Conservation (phyloP, 2,888 invertebrate species). For the Zootermopsis nevadensis region DNA sequence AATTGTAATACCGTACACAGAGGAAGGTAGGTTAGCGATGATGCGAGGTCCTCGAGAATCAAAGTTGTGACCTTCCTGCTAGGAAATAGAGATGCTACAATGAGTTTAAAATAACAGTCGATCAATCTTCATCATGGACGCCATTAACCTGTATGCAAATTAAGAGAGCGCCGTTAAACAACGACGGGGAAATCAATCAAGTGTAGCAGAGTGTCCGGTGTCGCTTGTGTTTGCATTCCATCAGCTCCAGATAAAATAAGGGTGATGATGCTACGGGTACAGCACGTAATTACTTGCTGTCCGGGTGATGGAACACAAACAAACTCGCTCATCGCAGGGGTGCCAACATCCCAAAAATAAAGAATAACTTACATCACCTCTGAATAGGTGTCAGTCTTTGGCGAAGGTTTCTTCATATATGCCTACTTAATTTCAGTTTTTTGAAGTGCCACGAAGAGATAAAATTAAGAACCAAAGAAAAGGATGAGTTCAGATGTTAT, state of each 20-base stretch:
- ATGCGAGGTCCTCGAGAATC: not conserved
- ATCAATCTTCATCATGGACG: slow-evolving; percentile 27
- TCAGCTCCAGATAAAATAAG: slow-evolving; percentile 29
- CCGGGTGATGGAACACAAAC: slow-evolving; percentile 39
- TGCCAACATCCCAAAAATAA: slow-evolving; percentile 3
- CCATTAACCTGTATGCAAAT: slow-evolving; percentile 9
- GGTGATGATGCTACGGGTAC: not conserved
- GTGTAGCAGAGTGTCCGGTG: slow-evolving; percentile 10
- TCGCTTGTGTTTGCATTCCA: slow-evolving; percentile 38
- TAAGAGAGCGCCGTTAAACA: slow-evolving; percentile 10
- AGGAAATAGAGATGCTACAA: not conserved
- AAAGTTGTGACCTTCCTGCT: not conserved
- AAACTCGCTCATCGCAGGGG: slow-evolving; percentile 17
- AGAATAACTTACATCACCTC: not conserved
- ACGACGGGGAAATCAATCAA: slow-evolving; percentile 23
- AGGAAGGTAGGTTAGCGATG: not conserved
- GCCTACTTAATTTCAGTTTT: not conserved
- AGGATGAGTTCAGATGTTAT: too few relatives aligned
- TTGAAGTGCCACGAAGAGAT: not conserved
- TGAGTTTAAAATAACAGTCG: slow-evolving; percentile 12
- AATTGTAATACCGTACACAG: too few relatives aligned
- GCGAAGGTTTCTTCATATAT: not conserved
- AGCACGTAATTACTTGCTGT: slow-evolving; percentile 30
- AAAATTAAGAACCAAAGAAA: not conserved
- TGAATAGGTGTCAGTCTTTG: not conserved